A percentile compares a stretch with the other conserved stretches of the same genome.
These are phyloP conservation scores for Dicrostonyx torquatus DNA, from an alignment of 2,797 vertebrate species.

Conservation along the genomic window DNA sequence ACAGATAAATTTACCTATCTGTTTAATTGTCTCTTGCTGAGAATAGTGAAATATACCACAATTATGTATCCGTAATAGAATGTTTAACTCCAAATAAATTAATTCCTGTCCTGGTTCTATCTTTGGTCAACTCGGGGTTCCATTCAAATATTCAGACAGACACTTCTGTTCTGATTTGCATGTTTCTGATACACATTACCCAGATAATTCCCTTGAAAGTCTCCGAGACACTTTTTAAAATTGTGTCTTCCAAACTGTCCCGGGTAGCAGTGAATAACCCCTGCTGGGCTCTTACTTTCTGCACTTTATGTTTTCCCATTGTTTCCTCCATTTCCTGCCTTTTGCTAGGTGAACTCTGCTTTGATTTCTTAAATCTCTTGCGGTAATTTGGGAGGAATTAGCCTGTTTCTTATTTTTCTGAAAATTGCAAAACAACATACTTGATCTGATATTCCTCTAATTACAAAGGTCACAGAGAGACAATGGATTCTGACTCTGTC, in stretches of 20 bases:
- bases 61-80: neutral
- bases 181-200: neutral
- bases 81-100: constrained; percentile 52
- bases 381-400: constrained; percentile 77
- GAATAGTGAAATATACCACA: constrained; percentile 15
- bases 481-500: constrained; percentile 74
- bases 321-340: constrained; percentile 76
- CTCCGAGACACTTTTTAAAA: constrained; percentile 28
- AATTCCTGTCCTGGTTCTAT: neutral
- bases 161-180: neutral
- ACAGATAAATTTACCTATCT: constrained; percentile 47
- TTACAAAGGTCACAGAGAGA: constrained; percentile 79
- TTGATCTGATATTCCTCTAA: constrained; percentile 67
- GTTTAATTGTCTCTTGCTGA: constrained; percentile 53
- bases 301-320: constrained; percentile 61
- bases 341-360: constrained; percentile 74
- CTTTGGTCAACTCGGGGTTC: constrained; percentile 8
- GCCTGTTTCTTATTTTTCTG: constrained; percentile 78
- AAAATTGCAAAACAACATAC: constrained; percentile 69
- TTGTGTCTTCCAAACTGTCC: neutral
- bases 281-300: constrained; percentile 50
- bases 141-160: constrained; percentile 18
- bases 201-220: neutral
- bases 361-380: constrained; percentile 72
- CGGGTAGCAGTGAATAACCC: neutral